These are phyloP conservation scores for Rhea pennata DNA, from an alignment of 2,113 vertebrate species.

Conservation along the genomic window DNA sequence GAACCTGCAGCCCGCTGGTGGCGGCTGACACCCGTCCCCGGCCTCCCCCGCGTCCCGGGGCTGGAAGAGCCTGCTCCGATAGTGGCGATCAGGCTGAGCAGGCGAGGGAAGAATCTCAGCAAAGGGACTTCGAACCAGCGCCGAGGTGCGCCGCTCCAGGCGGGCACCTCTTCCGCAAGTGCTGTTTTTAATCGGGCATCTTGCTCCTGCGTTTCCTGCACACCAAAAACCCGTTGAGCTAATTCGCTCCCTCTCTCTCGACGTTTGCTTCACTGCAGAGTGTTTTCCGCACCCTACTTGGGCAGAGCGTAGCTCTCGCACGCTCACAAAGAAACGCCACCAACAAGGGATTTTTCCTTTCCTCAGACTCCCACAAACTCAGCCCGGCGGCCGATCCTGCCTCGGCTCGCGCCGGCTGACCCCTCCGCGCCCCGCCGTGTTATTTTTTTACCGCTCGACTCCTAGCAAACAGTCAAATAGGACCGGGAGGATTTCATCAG, in stretches of 20 bases:
- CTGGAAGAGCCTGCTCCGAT: neutral
- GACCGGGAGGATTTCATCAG: neutral
- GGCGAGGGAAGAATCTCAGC: neutral
- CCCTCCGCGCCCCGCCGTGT: rapidly evolving
- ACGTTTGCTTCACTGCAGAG: neutral
- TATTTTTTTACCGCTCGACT: neutral
- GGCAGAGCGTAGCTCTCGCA: neutral
- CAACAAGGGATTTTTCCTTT: rapidly evolving
- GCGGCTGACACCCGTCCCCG: neutral
- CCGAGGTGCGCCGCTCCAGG: neutral
- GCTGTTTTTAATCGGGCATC: neutral
- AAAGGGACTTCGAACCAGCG: neutral
- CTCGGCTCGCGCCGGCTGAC: too few species aligned
- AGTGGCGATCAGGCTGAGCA: rapidly evolving
- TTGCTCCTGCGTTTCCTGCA: neutral
- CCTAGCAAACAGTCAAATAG: neutral
- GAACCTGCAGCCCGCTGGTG: neutral
- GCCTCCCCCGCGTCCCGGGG: neutral
- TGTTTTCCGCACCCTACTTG: neutral
- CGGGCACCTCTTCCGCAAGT: neutral
- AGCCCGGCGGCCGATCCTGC: neutral
- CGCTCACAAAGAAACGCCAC: neutral
- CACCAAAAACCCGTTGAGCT: rapidly evolving
- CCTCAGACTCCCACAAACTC: neutral
- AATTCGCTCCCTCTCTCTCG: rapidly evolving